Evolutionary conservation across 2,113 vertebrate species (phyloP).

Genomic region (Chunga burmeisteri): DNA sequence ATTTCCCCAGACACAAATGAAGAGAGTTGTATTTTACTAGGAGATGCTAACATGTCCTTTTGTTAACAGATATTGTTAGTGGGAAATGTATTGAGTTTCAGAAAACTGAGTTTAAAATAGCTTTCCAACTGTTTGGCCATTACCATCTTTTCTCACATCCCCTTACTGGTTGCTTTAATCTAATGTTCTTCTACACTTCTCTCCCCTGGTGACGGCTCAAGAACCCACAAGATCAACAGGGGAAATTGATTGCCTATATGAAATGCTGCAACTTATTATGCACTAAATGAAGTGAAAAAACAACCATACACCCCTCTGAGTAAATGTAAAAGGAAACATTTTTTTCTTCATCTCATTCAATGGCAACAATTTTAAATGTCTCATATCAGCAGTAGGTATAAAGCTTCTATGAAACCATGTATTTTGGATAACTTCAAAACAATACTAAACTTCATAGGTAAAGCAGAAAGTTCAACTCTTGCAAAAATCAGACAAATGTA

Average conservation of each 20-base stretch:
- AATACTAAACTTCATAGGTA: not conserved
- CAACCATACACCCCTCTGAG: not conserved
- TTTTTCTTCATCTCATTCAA: not conserved
- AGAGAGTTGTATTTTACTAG: not conserved
- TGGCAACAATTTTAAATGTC: not conserved
- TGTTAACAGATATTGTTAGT: not conserved
- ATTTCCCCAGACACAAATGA: not conserved
- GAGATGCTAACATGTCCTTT: not conserved
- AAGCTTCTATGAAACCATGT: not conserved
- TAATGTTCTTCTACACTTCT: not conserved
- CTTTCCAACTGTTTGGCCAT: not conserved
- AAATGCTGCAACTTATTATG: not conserved
- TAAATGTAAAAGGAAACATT: not conserved
- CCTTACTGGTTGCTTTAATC: not conserved
- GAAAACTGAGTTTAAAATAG: not conserved
- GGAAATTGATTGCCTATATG: not conserved
- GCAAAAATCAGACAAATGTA: not conserved
- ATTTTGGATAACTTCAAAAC: not conserved
- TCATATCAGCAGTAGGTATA: not conserved
- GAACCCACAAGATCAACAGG: not conserved
- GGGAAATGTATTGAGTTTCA: not conserved
- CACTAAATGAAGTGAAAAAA: not conserved
- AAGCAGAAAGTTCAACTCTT: not conserved
- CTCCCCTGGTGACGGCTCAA: not conserved
- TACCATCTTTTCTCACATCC: not conserved